These are phyloP conservation scores for Beris chalybata DNA, from an alignment of 2,888 invertebrate genomes.

Conservation along the genomic window DNA sequence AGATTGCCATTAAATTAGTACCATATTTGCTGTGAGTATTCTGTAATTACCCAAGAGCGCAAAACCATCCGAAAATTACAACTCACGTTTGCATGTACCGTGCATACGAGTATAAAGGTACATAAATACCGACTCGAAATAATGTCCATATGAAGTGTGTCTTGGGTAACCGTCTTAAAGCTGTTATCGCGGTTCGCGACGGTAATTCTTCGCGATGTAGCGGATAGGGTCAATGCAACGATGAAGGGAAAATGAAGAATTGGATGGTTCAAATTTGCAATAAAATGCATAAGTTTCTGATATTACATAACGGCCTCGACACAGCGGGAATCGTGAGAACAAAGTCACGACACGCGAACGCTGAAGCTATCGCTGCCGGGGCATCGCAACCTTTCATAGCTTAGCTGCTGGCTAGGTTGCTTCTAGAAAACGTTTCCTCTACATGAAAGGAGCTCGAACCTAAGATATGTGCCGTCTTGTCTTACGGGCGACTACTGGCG, in stretches of 20 bases:
- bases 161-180: conserved; percentile 7
- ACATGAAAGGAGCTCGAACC: too few species aligned
- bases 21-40: too few species aligned
- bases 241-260: conserved; percentile 13
- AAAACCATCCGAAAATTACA: conserved; percentile 7
- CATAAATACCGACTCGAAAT: not conserved
- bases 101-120: not conserved
- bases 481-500: too few species aligned
- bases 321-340: conserved; percentile 10
- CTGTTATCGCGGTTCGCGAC: not conserved
- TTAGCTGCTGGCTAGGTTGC: too few species aligned
- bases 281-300: conserved; percentile 2
- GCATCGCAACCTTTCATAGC: too few species aligned
- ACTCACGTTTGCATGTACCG: conserved; percentile 6
- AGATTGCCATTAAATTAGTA: not conserved
- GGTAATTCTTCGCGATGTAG: not conserved
- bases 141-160: not conserved
- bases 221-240: conserved; percentile 13
- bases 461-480: too few species aligned
- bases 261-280: not conserved
- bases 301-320: conserved; percentile 4
- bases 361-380: not conserved
- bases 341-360: conserved; percentile 14
- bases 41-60: too few species aligned
- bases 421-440: too few species aligned